Conservation (phyloP, 2,888 invertebrate genomes). For the Drosophila melanocephala region DNA sequence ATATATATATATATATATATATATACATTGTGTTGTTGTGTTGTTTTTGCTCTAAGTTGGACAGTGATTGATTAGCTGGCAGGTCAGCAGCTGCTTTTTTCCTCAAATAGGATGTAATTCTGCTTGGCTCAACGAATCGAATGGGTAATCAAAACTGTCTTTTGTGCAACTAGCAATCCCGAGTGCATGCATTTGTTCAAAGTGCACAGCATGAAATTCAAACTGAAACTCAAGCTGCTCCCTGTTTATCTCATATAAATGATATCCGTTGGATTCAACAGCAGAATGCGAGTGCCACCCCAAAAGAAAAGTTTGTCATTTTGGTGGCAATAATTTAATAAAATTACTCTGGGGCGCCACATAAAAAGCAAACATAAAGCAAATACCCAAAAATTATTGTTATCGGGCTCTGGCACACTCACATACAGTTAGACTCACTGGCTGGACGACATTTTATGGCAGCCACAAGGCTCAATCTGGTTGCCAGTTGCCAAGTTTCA, state of each 20-base stretch:
- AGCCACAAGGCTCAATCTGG: conserved; percentile 3
- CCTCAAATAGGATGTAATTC: neutral
- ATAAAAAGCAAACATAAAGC: conserved; percentile 49
- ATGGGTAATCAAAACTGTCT: neutral
- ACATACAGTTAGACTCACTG: neutral
- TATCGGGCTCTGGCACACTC: conserved; percentile 46
- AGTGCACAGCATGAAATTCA: neutral
- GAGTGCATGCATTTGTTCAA: neutral
- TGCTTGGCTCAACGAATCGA: neutral
- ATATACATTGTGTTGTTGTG: neutral
- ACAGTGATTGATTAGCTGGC: conserved; percentile 65
- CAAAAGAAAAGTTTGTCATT: neutral
- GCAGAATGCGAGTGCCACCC: neutral
- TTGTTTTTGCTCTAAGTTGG: conserved; percentile 5
- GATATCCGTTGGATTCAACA: neutral
- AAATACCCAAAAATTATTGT: conserved; percentile 52
- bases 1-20: neutral
- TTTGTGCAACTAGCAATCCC: neutral
- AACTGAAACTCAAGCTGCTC: neutral
- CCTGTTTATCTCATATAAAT: neutral
- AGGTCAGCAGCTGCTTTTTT: conserved; percentile 28
- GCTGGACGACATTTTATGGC: conserved; percentile 33
- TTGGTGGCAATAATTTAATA: conserved; percentile 50
- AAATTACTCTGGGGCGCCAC: conserved; percentile 46
- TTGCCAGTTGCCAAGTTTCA: conserved; percentile 38